phyloP scores from a whole-genome alignment of 1,140 invertebrate genomes.

The Ephestia elutella region DNA sequence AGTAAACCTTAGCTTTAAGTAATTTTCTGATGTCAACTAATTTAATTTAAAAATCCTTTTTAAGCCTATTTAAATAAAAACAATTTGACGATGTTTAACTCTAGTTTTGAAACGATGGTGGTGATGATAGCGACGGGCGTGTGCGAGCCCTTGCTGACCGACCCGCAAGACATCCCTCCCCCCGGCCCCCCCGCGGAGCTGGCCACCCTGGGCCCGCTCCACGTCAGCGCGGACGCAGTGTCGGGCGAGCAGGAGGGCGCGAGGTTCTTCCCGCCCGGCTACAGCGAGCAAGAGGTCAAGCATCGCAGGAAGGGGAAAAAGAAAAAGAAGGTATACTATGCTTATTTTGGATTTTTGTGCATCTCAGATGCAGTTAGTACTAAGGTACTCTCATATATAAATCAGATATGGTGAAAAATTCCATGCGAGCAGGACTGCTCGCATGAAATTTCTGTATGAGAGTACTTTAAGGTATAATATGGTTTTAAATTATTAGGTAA shows the following conservation, averaged over 20 bases:
- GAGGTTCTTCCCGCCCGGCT: conserved; percentile 77
- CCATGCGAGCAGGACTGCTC: too few relatives aligned
- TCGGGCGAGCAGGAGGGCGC: conserved; percentile 75
- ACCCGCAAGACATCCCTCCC: conserved; percentile 28
- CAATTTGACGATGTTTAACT: conserved; percentile 9
- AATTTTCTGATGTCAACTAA: too few relatives aligned
- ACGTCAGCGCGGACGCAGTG: conserved; percentile 76
- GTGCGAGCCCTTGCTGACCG: conserved; percentile 59
- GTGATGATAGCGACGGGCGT: conserved; percentile 75
- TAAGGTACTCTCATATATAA: too few relatives aligned
- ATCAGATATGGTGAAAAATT: too few relatives aligned
- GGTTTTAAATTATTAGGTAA: too few relatives aligned
- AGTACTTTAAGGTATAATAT: too few relatives aligned
- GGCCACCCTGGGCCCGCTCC: conserved; percentile 74
- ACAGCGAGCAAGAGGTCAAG: conserved; percentile 63
- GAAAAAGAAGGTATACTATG: conserved; percentile 56
- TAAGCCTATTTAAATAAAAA: too few relatives aligned
- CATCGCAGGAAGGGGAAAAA: conserved; percentile 58
- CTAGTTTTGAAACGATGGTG: conserved; percentile 77
- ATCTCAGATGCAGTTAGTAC: too few relatives aligned
- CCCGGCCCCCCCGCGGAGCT: conserved; percentile 54
- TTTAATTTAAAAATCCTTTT: too few relatives aligned
- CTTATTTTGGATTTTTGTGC: neutral
- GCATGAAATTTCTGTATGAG: too few relatives aligned
- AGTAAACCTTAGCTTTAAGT: too few relatives aligned